Base-by-base conservation (phyloP, 1,140 invertebrate genomes). In the Maniola jurtina region DNA sequence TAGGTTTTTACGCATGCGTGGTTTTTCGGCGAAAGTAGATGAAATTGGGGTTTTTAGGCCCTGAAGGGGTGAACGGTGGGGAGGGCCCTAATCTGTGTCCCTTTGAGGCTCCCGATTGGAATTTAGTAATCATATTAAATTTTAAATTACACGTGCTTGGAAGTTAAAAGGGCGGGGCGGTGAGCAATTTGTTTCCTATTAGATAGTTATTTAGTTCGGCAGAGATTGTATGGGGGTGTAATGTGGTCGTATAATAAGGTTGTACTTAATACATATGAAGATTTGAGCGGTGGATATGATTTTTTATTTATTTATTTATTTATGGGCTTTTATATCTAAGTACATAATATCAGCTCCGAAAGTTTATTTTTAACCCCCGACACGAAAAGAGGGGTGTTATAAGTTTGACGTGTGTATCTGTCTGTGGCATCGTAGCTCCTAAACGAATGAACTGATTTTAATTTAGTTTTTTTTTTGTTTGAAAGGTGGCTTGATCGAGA, bases 61-160 rank as follows among this genome's bases (percentile, higher is more conserved):
- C 77, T 64, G 66, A 72, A 76, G 71, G 75, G 77, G 76, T 72
- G 72, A 11, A 64, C 62, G 79, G 78, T 56, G 75, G 75, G 76
- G 72, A 73, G 68, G 77, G 76, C 81, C 83, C 83, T 89, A 89
- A 89, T 89, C 87, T 86, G 81, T 84, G 85, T 81, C 85, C 87
- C 87, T 89, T 89, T 89, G 87, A 87, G 78, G 73, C 70, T 75
- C 81, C 83, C 85, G 84, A 88, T 88, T 89, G 85, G 86, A 89
- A 88, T 89, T 89, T 89, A 88, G 87, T 89, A 88, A 88, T 89
- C 85, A 89, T 89, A 89, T 89, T 89, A 89, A 86, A 89, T 89
- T 89, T 88, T 89, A 89, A 89, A 89, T 89, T 89, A 89, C 85
- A 89, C 87, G 82, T 86, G 81, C 79, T 81, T 78, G 73, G 56